phyloP scores from a whole-genome alignment of 2,888 invertebrate species.

The Oxycera nigricornis region DNA sequence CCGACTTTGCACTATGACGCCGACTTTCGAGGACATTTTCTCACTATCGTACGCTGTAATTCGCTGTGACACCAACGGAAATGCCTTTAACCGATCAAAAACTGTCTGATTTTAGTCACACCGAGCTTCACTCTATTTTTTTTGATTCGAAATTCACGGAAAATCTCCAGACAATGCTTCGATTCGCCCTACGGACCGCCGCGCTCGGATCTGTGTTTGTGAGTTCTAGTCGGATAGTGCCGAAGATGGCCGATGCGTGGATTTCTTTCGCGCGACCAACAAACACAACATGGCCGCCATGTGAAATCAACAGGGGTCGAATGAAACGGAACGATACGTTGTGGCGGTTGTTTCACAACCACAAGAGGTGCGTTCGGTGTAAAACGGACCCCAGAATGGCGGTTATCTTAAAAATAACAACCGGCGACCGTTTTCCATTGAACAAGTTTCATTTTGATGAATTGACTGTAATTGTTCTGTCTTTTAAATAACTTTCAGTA shows the following conservation, averaged over 20 bases:
- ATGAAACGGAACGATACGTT: neutral
- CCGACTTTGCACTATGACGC: slow-evolving; percentile 42
- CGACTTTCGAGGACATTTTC: slow-evolving; percentile 11
- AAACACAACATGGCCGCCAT: neutral
- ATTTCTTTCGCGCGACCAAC: neutral
- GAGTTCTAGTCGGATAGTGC: neutral
- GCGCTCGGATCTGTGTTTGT: slow-evolving; percentile 21
- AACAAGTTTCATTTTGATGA: no score
- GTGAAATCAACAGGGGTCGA: neutral
- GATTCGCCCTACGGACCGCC: neutral
- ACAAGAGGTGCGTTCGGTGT: no score
- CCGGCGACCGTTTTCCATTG: no score
- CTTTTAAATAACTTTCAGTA: no score
- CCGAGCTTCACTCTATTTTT: neutral
- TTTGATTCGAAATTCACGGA: neutral
- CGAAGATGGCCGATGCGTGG: slow-evolving; percentile 10
- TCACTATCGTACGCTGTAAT: slow-evolving; percentile 25
- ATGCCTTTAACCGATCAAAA: neutral
- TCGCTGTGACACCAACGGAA: slow-evolving; percentile 33
- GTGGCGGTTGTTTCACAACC: no score
- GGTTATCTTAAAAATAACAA: no score
- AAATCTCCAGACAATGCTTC: neutral
- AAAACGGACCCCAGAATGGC: no score
- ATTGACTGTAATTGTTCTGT: no score
- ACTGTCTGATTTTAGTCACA: neutral